Conservation (phyloP, 2,113 vertebrate genomes). For the human (Homo sapiens) region DNA sequence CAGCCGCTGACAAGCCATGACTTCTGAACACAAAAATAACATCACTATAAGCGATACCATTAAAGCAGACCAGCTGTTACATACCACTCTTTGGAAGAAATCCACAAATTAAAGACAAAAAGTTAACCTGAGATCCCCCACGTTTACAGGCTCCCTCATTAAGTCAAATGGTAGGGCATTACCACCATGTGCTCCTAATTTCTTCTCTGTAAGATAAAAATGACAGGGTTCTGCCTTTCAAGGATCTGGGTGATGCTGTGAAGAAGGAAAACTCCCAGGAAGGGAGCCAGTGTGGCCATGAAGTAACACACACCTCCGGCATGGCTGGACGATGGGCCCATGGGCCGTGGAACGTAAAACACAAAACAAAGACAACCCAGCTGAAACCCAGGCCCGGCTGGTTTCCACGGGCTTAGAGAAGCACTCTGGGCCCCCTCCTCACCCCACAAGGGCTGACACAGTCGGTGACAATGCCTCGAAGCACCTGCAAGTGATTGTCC, state of each 20-base stretch:
- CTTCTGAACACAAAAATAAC: neutral
- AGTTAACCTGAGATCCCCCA: neutral
- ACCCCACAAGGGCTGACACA: fast-evolving
- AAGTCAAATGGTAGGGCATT: neutral
- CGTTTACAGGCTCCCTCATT: neutral
- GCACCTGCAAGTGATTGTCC: neutral
- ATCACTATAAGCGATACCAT: neutral
- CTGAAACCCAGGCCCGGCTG: neutral
- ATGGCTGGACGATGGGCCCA: neutral
- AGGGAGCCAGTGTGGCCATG: fast-evolving
- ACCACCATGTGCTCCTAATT: neutral
- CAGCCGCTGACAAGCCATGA: neutral
- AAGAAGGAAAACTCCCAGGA: neutral
- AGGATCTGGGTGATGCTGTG: neutral
- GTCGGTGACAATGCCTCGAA: neutral
- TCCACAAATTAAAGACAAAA: neutral
- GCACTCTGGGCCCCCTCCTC: neutral
- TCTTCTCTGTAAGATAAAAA: neutral
- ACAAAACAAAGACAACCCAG: neutral
- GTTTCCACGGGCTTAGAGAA: neutral
- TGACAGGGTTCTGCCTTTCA: neutral
- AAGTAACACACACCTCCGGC: neutral
- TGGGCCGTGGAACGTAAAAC: neutral
- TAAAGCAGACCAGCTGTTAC: neutral
- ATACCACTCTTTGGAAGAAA: neutral